Evolutionary conservation across 64 coral and sea anemone genomes (phyloP).

Genomic region (Hydrozoanthus tunicans): DNA sequence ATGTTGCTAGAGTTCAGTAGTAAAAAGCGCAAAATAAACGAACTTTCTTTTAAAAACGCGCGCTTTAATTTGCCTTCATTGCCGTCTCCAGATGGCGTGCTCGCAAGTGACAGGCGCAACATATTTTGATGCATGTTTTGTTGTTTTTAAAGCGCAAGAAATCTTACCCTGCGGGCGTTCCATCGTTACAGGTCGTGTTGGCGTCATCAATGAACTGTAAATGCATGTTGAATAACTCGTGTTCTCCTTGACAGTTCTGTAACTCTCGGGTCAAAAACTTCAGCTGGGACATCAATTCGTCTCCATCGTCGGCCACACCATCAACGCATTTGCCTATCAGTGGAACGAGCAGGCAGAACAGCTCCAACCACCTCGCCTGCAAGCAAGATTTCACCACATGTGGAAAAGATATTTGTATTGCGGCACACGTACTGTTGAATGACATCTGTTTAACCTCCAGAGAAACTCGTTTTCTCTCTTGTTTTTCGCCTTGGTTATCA

Average conservation of each 20-base stretch:
- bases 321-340: constrained; percentile 15
- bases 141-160: background rate
- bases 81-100: background rate
- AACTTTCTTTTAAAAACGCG: no score
- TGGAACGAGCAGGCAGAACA: constrained; percentile 17
- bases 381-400: constrained; percentile 45
- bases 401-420: constrained; percentile 10
- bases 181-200: constrained; percentile 46
- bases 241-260: constrained; percentile 10
- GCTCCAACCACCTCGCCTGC: background rate
- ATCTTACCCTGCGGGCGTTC: constrained; percentile 43
- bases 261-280: constrained; percentile 43
- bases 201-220: constrained; percentile 4
- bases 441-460: constrained; percentile 4
- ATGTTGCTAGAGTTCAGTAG: no score
- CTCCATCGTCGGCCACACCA: background rate
- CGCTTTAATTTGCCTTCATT: no score
- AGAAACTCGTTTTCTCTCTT: background rate
- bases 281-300: constrained; percentile 19
- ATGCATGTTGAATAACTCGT: constrained; percentile 38
- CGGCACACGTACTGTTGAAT: background rate
- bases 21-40: no score
- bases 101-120: background rate
- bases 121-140: background rate
- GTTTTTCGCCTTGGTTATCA: background rate